These are phyloP conservation scores for Coracias cyanogaster DNA, from an alignment of 2,797 vertebrate species.

Conservation along the genomic window DNA sequence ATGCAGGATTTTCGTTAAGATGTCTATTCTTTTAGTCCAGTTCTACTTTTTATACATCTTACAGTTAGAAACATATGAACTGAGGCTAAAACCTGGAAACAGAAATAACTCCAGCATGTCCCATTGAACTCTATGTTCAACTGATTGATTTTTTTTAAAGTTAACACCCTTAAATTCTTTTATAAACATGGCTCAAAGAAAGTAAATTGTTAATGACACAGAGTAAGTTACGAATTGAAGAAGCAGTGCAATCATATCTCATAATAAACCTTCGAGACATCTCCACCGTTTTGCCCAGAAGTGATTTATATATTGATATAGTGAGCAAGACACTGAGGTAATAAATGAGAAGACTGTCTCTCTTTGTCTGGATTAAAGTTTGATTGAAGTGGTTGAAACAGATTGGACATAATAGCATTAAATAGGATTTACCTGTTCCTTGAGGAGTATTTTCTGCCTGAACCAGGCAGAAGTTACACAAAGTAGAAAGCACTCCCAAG, in stretches of 20 bases:
- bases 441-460: conserved; percentile 21
- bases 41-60: neutral
- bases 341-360: conserved; percentile 46
- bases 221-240: conserved; percentile 55
- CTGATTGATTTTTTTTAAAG: conserved; percentile 26
- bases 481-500: neutral
- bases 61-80: conserved; percentile 43
- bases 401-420: conserved; percentile 47
- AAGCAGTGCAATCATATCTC: conserved; percentile 29
- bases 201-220: conserved; percentile 40
- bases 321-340: conserved; percentile 21
- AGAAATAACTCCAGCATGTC: conserved; percentile 31
- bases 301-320: conserved; percentile 51
- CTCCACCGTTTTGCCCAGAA: neutral
- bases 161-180: conserved; percentile 30
- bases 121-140: neutral
- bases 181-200: neutral
- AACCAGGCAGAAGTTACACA: neutral
- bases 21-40: neutral
- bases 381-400: conserved; percentile 49
- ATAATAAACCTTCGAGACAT: conserved; percentile 38
- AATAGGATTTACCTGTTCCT: conserved; percentile 55
- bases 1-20: neutral
- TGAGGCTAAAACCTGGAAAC: conserved; percentile 50
- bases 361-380: conserved; percentile 52